Conservation (phyloP, 1,140 invertebrate species). For the Philopotamus ludificatus region DNA sequence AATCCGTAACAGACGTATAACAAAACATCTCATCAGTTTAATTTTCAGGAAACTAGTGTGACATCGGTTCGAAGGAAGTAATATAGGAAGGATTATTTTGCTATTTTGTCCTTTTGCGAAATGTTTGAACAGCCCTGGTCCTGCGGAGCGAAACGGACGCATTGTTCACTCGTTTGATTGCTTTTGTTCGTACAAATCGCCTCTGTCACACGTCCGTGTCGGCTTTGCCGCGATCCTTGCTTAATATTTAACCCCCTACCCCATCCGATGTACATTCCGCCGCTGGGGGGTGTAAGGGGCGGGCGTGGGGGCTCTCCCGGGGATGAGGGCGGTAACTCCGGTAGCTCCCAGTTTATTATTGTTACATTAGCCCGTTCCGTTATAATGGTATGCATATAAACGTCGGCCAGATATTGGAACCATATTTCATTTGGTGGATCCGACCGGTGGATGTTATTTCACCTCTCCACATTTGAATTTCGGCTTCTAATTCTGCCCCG, state of each 20-base stretch:
- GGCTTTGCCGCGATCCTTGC: background rate
- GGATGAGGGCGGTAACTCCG: background rate
- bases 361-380: slow-evolving; percentile 31
- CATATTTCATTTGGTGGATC: slow-evolving; percentile 33
- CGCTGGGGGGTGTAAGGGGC: too few species aligned
- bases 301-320: too few species aligned
- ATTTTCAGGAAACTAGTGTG: too few species aligned
- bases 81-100: too few species aligned
- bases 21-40: too few species aligned
- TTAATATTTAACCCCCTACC: background rate
- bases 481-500: slow-evolving; percentile 24
- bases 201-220: background rate
- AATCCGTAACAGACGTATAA: too few species aligned
- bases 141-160: background rate
- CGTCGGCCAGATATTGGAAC: slow-evolving; percentile 35
- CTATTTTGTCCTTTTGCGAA: too few species aligned
- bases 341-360: slow-evolving; percentile 29
- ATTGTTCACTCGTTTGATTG: slow-evolving; percentile 3
- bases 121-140: too few species aligned
- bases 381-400: slow-evolving; percentile 36
- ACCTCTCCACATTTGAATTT: slow-evolving; percentile 27
- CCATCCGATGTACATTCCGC: background rate
- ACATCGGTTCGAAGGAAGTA: too few species aligned
- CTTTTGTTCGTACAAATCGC: slow-evolving; percentile 5
- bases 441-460: slow-evolving; percentile 18